Base-by-base conservation (phyloP, 2,113 vertebrate genomes). In the Passerina amoena region DNA sequence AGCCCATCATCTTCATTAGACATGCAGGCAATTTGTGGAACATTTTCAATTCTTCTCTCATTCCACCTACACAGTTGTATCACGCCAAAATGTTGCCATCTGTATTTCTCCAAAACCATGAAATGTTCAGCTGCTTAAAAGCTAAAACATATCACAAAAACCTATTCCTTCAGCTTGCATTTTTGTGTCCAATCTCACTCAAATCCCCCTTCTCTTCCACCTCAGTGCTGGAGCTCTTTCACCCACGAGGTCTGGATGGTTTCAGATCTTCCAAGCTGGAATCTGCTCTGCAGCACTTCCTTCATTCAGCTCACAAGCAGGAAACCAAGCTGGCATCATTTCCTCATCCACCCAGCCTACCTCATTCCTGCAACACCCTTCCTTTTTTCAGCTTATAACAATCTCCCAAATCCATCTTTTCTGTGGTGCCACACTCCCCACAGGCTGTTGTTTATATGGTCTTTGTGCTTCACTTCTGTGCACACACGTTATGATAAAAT, bases 1-100 rank as follows among this genome's bases (percentile, higher is more conserved):
- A 83, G 92, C 73, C 56, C 88, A 90, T 94, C 95, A 47, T 57
- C 76, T 81, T 88, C 72, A 86, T 96, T 88, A 97, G 94, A 95
- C 91, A 93, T 83, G 75, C 95, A 90, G 28, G 60, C 80, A 88
- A 94, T 95, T 35, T 93, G 94, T 59, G 71, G 92, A 86, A 54
- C 24, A 51, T 81, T 86, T 80, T 90, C 82, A 38, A 11, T 90
- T 93, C 92, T 89, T 71, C 80, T 86, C 82, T 86, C 80, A 90
- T 50, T 93, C 86, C 68, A 57, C 88, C 92, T 78, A 93, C 88
- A 31, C 63, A 71, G 10, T 3, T 73, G 24, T 47, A 90, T n/a
- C 79, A 33, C 81, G 79, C 75, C 94, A 93, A 94, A 92, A 88
- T 35, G 35, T 53, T 93, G 86, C 54, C 71, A 86, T 20, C 30